Evolutionary conservation across 1,140 invertebrate species (phyloP).

Genomic region (Zaprionus taronus): DNA sequence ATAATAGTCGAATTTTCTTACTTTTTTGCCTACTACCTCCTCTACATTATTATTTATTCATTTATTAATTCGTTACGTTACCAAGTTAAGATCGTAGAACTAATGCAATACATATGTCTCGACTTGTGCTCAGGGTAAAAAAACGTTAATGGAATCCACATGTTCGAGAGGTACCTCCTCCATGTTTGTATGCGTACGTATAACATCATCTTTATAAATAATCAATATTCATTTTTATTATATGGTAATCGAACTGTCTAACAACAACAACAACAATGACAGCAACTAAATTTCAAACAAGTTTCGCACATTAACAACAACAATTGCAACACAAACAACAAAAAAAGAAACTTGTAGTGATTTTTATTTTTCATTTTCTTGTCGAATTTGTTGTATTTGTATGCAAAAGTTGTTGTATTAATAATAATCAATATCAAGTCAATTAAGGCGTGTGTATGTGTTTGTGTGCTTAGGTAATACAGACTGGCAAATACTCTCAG

Average conservation of each 20-base stretch:
- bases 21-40: too few relatives aligned
- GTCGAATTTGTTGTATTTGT: conserved; percentile 37
- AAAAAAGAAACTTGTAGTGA: conserved; percentile 21
- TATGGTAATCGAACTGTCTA: conserved; percentile 47
- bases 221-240: conserved; percentile 60
- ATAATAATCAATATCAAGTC: conserved; percentile 72
- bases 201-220: conserved; percentile 75
- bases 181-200: conserved; percentile 12
- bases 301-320: conserved; percentile 66
- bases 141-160: conserved; percentile 47
- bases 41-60: neutral
- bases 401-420: conserved; percentile 47
- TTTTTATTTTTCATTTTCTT: conserved; percentile 28
- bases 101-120: conserved; percentile 20
- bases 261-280: conserved; percentile 42
- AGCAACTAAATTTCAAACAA: conserved; percentile 54
- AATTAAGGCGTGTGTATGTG: conserved; percentile 46
- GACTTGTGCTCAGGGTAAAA: conserved; percentile 17
- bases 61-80: neutral
- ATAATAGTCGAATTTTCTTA: neutral
- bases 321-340: conserved; percentile 52
- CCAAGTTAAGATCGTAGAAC: conserved; percentile 26
- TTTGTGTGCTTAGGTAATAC: neutral
- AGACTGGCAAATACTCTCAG: neutral
- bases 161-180: conserved; percentile 15